These are phyloP conservation scores for Isaurus tuberculatus DNA, from an alignment of 92 coral and sea anemone genomes.

Conservation along the genomic window DNA sequence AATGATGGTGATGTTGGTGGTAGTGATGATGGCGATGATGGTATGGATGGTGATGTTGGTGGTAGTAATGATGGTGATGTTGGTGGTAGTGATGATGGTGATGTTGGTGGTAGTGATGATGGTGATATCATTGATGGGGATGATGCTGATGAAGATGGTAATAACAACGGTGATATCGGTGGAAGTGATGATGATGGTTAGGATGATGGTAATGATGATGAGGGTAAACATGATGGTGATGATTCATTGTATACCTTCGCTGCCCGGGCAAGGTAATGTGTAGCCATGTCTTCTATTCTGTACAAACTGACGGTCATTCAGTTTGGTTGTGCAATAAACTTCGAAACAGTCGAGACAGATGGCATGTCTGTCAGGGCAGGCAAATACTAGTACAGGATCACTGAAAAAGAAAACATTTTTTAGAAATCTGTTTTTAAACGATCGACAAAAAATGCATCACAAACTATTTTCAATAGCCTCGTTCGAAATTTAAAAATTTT, in stretches of 20 bases:
- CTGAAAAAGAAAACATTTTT: constrained; percentile 53
- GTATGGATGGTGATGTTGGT: not conserved
- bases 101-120: not conserved
- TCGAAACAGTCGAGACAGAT: constrained; percentile 92
- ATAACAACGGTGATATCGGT: not conserved
- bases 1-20: not conserved
- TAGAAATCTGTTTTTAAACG: no score
- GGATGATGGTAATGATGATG: not conserved
- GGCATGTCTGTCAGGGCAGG: constrained; percentile 87
- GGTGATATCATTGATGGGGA: no score
- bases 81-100: not conserved
- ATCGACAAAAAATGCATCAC: no score
- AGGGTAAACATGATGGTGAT: not conserved
- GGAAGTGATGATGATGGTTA: not conserved
- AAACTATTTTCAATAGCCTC: no score
- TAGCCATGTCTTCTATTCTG: constrained; percentile 78
- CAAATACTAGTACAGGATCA: constrained; percentile 88
- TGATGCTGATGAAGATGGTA: not conserved
- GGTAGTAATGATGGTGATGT: not conserved
- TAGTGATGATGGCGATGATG: not conserved
- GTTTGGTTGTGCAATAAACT: constrained; percentile 79
- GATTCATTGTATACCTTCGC: constrained; percentile 59
- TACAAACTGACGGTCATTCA: constrained; percentile 88
- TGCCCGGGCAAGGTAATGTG: constrained; percentile 94
- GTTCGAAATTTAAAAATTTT: no score